phyloP scores from a whole-genome alignment of 2,113 vertebrate genomes.

The Vombatus ursinus region DNA sequence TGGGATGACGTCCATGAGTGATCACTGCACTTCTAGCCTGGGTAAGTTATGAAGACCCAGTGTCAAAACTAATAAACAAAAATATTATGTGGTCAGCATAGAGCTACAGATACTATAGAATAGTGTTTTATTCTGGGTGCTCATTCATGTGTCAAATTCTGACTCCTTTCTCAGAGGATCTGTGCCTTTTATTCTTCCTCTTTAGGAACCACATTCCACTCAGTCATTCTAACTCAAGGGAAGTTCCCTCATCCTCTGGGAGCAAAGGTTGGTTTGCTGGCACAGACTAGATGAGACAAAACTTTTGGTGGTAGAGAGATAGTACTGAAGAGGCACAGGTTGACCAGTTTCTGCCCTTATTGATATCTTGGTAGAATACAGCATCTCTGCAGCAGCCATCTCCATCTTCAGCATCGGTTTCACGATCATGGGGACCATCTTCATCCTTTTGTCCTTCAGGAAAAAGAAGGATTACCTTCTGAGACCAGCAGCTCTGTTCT shows the following conservation, averaged over 20 bases:
- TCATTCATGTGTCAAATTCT: not conserved
- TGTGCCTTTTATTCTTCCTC: not conserved
- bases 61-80: not conserved
- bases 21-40: not conserved
- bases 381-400: conserved; percentile 98
- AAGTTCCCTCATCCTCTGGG: not conserved
- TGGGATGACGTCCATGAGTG: not conserved
- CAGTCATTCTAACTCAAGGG: not conserved
- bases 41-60: not conserved
- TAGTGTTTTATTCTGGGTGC: not conserved
- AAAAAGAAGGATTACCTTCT: conserved; percentile 93
- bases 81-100: not conserved
- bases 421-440: conserved; percentile 90
- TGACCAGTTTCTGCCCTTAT: not conserved
- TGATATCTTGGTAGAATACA: conserved; percentile 89
- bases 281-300: not conserved
- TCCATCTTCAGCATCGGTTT: conserved; percentile 95
- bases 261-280: not conserved
- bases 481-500: conserved; percentile 96
- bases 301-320: accelerated
- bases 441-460: conserved; percentile 86
- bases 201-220: not conserved
- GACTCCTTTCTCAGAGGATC: not conserved
- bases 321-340: not conserved
- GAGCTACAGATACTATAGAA: not conserved